A percentile compares a stretch with the other conserved stretches of the same genome.
These are phyloP conservation scores for Aleadryas rufinucha DNA, from an alignment of 2,113 vertebrate species.

Conservation along the genomic window DNA sequence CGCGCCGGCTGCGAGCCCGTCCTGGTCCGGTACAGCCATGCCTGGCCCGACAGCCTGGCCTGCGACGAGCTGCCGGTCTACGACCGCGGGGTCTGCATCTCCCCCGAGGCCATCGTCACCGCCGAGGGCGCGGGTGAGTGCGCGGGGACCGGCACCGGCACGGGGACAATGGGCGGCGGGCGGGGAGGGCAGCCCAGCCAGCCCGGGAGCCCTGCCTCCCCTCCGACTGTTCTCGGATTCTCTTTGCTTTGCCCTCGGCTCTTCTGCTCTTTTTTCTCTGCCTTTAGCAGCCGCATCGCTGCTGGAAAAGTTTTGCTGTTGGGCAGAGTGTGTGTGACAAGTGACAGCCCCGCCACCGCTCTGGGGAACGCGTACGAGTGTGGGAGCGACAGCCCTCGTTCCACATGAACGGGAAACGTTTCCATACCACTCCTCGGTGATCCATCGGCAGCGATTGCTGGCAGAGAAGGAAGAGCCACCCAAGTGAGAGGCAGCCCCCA, in stretches of 20 bases:
- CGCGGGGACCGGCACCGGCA: background rate
- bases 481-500: background rate
- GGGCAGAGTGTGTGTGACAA: background rate
- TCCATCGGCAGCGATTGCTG: background rate
- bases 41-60: constrained; percentile 93
- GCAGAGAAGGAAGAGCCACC: background rate
- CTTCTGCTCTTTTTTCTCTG: background rate
- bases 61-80: constrained; percentile 94
- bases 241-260: background rate
- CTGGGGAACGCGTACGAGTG: accelerated
- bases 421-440: accelerated
- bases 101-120: constrained; percentile 94
- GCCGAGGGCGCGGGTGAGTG: constrained; percentile 87
- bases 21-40: constrained; percentile 89
- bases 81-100: constrained; percentile 96
- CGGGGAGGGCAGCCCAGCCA: background rate
- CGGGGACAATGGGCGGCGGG: constrained; percentile 18
- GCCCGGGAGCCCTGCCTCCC: background rate
- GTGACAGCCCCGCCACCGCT: background rate
- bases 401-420: accelerated
- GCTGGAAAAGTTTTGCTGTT: background rate
- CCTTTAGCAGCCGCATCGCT: background rate
- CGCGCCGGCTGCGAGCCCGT: constrained; percentile 92
- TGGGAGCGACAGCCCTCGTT: background rate
- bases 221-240: accelerated